Evolutionary conservation across 2,113 vertebrate species (phyloP).

Genomic region (Lagopus muta): DNA sequence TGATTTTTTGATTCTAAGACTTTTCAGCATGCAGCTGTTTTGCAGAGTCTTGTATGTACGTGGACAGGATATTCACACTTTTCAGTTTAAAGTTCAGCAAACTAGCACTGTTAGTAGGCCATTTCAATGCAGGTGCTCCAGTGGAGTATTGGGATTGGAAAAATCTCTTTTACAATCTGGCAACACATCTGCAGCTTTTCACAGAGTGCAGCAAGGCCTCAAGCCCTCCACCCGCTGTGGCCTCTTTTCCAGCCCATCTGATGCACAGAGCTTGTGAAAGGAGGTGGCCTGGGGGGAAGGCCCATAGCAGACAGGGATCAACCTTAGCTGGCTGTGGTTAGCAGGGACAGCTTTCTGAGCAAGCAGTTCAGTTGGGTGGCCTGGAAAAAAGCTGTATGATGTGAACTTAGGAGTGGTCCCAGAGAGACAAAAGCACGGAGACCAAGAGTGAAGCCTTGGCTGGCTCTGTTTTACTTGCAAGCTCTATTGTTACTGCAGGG

Average conservation of each 20-base stretch:
- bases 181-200: not conserved
- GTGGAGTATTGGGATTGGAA: not conserved
- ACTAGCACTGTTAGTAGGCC: not conserved
- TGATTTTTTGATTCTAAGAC: too few species aligned
- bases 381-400: not conserved
- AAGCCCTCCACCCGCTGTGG: not conserved
- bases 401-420: not conserved
- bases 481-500: not conserved
- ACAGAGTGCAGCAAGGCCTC: accelerated
- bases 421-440: not conserved
- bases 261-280: not conserved
- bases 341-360: not conserved
- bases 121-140: not conserved
- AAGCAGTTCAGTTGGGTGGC: not conserved
- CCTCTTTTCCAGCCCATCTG: not conserved
- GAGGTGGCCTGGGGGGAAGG: not conserved
- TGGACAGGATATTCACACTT: not conserved
- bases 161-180: not conserved
- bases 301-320: not conserved
- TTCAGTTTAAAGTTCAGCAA: not conserved
- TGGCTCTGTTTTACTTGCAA: accelerated
- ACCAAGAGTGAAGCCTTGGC: not conserved
- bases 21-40: not conserved
- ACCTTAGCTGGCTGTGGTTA: not conserved
- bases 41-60: not conserved